Evolutionary conservation across 1,140 invertebrate species (phyloP), one percentile per base, ranked within the genome.

Genomic region (Drosophila rufa): DNA sequence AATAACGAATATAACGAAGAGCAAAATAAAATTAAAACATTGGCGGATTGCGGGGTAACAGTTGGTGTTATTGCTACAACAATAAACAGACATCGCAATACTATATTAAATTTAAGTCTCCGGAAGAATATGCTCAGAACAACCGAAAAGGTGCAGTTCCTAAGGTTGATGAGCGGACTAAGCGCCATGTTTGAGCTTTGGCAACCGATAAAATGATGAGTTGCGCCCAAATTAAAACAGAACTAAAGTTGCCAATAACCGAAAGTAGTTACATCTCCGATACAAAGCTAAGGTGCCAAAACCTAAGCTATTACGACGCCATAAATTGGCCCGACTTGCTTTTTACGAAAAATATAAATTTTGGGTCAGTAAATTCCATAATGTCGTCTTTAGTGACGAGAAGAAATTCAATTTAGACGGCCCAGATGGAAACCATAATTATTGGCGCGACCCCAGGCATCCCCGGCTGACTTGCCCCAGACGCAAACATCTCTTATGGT

Each of bases 281-380:
- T 30, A 6, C 2, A 9, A 33, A 50, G 25, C 15, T 6, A 46
- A 59, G 12, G 57, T 59, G n/a, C 3, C 25, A 36, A 19, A 19
- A 25, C 15, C 61, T 1, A 61, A 47, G 14, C 19, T 36, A 5
- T 48, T 61, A 4, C 8, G 11, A 9, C 7, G 15, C n/a, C 33
- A 55, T 55, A 38, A 57, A 25, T 27, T 15, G 14, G 14, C 4
- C 11, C 11, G 25, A 25, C 47, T 50, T 57, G 55, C 12, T 17
- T 57, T 27, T 43, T 57, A 14, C 40, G 40, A 25, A 43, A 57
- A 57, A 57, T 43, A 57, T 15, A 57, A 57, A 15, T 43, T 57
- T 46, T 46, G 15, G 45, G 3, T 9, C n/a, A 46, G 2, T 19
- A 22, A 59, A 46, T 17, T 59, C 14, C 22, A 46, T 14, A 56